Evolutionary conservation across 2,797 vertebrate species (phyloP), one percentile per base, ranked within the genome.

Genomic region (Sphenodon punctatus): DNA sequence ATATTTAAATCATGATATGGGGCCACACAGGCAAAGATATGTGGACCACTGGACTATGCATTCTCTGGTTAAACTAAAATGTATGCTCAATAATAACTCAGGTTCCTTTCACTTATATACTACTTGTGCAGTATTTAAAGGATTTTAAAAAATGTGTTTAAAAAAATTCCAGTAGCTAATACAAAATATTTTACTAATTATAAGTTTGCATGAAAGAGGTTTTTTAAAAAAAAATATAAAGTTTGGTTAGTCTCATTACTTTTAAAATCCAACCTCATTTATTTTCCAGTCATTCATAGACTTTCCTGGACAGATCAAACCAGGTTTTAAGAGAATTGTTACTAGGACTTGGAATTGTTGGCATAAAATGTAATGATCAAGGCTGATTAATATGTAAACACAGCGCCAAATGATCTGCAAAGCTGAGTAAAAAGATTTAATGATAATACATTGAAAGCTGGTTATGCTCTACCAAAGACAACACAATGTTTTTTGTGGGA

Each of bases 361-460:
- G 8, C 8, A 72, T 67, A 83, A 79, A 90, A 75, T 53, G n/a
- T 22, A 59, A 27, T 36, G 12, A 39, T 86, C 68, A 87, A 73
- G 16, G 11, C 2, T 65, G 30, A 66, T 80, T 42, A 45, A 20
- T 34, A 7, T 20, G 16, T 23, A 42, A 53, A 76, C 25, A n/a
- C 8, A 55, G 16, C 55, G 27, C 4, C 30, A 72, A 74, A 67
- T 46, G 16, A 75, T 13, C 3, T 80, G 20, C 46, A 48, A 75
- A 85, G 5, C 1, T 70, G 5, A 65, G 70, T 59, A 66, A 36
- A 67, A 64, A 71, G 30, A 61, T 36, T 67, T 77, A 60, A 42
- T 7, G 2, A 42, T 65, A 38, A 53, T 49, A 68, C 32, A 2
- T 19, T 80, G 19, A 66, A 86, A 86, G 64, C 0, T 3, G 4